Evolutionary conservation across 1,140 invertebrate genomes (phyloP), one percentile per base, ranked within the genome.

Genomic region (Drosophila biarmipes): DNA sequence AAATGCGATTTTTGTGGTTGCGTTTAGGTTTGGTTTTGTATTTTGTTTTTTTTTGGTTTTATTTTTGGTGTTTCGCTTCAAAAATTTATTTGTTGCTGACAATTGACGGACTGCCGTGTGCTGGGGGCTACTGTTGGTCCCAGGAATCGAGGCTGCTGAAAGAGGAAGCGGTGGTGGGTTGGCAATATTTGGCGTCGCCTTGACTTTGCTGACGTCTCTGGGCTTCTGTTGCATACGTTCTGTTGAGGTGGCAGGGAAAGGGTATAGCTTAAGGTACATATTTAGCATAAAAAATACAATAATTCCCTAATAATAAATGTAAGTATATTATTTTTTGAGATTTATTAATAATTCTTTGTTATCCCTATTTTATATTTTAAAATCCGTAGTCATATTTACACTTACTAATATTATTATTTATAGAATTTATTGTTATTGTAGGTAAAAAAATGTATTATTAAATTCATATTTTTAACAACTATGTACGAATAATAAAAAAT

Each of bases 1-100:
- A 89, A 89, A 89, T 89, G 84, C 57, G 81, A 74, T 73, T 81
- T 74, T 75, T 48, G 67, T 71, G 67, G 49, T 68, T 69, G 61
- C 62, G 61, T 69, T 67, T 71, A 49, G 46, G 42, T 68, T 66
- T 17, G 80, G 71, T 79, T 75, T 81, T 86, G 78, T 59, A 75
- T 57, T 61, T 66, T 52, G 15, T 63, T 35, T 46, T 35, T 73
- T 73, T 31, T 27, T 46, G 4, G 27, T 10, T 46, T 46, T 24
- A 27, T 49, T 31, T 85, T 77, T 85, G 63, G 68, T 74, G 72
- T 78, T 87, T 86, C 61, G 78, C 57, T 82, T 87, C 73, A 81
- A 75, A 86, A 86, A 69, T 87, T 57, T 79, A 73, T 81, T 67
- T 71, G 55, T 57, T n/a, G 57, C 45, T 67, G 59, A 61, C 78